Evolutionary conservation across 2,888 invertebrate genomes (phyloP).

Genomic region (Patella caerulea): DNA sequence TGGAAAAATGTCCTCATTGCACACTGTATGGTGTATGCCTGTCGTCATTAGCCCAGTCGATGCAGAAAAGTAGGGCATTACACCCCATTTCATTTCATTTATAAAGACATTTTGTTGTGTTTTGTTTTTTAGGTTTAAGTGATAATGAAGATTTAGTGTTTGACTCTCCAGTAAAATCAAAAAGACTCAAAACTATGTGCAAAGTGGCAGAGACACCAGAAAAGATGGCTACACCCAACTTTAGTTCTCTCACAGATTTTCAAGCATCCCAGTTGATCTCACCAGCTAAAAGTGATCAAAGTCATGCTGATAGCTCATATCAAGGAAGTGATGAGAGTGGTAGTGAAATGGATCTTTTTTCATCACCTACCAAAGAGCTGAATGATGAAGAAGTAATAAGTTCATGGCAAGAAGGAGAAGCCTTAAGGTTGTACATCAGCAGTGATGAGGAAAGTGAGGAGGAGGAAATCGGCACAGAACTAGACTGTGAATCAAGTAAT

Average conservation of each 20-base stretch:
- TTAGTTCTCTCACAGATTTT: no score
- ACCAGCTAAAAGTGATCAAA: neutral
- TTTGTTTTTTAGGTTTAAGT: slow-evolving; percentile 30
- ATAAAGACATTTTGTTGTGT: no score
- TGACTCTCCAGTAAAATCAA: slow-evolving; percentile 40
- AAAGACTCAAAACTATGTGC: neutral
- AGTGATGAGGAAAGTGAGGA: slow-evolving; percentile 31
- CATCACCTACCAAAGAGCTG: neutral
- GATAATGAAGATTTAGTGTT: slow-evolving; percentile 51
- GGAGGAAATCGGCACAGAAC: slow-evolving; percentile 14
- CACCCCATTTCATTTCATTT: no score
- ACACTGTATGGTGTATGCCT: no score
- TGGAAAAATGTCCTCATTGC: no score
- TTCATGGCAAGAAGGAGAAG: slow-evolving; percentile 11
- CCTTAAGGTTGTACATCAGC: slow-evolving; percentile 30
- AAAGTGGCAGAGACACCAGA: no score
- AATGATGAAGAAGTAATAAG: neutral
- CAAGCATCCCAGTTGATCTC: no score
- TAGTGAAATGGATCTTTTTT: slow-evolving; percentile 36
- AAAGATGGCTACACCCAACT: neutral
- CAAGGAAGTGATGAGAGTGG: slow-evolving; percentile 40
- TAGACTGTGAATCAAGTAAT: no score
- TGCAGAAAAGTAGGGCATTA: no score
- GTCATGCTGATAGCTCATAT: slow-evolving; percentile 40
- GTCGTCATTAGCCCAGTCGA: no score